These are phyloP conservation scores for Sturmia bella DNA, from an alignment of 2,888 invertebrate species.

Conservation along the genomic window DNA sequence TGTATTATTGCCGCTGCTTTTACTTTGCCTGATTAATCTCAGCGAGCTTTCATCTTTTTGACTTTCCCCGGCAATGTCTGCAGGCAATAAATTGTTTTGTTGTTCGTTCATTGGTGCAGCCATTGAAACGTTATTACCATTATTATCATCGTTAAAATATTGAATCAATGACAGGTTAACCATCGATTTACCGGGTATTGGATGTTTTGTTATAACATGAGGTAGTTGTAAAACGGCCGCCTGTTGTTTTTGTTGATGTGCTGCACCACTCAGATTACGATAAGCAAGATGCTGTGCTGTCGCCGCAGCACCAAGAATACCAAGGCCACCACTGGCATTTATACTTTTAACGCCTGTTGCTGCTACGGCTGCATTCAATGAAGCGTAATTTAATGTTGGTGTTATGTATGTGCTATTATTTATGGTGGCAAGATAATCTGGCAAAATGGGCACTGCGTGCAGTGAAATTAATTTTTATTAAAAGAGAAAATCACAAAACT, in stretches of 20 bases:
- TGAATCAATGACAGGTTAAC: slow-evolving; percentile 78
- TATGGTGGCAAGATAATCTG: slow-evolving; percentile 87
- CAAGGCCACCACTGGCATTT: slow-evolving; percentile 61
- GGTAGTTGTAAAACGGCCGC: slow-evolving; percentile 30
- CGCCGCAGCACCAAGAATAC: slow-evolving; percentile 69
- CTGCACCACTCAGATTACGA: slow-evolving; percentile 76
- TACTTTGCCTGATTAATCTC: slow-evolving; percentile 19
- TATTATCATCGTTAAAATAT: slow-evolving; percentile 71
- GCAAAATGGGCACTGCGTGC: slow-evolving; percentile 88
- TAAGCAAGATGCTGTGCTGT: slow-evolving; percentile 77
- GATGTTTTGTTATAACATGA: slow-evolving; percentile 80
- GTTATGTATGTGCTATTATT: slow-evolving; percentile 79
- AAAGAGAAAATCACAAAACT: slow-evolving; percentile 39
- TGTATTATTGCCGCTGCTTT: slow-evolving; percentile 16
- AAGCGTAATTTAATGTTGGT: slow-evolving; percentile 60
- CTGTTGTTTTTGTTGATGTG: slow-evolving; percentile 49
- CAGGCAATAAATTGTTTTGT: slow-evolving; percentile 45
- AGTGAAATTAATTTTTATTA: slow-evolving; percentile 63
- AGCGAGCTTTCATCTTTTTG: slow-evolving; percentile 63
- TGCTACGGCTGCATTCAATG: slow-evolving; percentile 58
- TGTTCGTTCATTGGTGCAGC: slow-evolving; percentile 60
- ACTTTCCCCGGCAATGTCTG: slow-evolving; percentile 44
- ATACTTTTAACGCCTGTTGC: slow-evolving; percentile 46
- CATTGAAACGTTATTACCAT: slow-evolving; percentile 65
- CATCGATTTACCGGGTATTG: slow-evolving; percentile 81